These are phyloP conservation scores for Arenicola marina DNA, from an alignment of 2,888 invertebrate genomes.

Conservation along the genomic window DNA sequence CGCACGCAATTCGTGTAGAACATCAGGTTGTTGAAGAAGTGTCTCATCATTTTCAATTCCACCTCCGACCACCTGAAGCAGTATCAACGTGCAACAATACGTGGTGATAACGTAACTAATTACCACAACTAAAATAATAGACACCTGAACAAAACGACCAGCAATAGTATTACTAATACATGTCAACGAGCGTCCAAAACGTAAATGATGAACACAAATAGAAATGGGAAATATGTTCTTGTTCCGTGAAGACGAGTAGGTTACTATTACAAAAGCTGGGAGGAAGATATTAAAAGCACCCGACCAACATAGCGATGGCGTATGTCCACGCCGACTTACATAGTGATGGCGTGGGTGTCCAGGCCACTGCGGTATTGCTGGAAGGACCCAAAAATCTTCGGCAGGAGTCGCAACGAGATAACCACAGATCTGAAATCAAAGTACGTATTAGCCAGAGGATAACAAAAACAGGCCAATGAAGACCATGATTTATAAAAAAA, in stretches of 20 bases:
- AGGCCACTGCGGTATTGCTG: conserved; percentile 75
- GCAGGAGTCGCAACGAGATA: conserved; percentile 83
- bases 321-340: conserved; percentile 61
- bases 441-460: neutral
- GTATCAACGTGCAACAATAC: too few relatives aligned
- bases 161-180: too few relatives aligned
- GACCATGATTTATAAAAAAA: neutral
- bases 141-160: too few relatives aligned
- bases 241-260: too few relatives aligned
- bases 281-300: too few relatives aligned
- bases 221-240: too few relatives aligned
- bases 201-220: too few relatives aligned
- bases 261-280: too few relatives aligned
- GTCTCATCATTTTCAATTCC: conserved; percentile 89
- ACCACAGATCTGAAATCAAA: conserved; percentile 81
- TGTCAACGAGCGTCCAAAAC: too few relatives aligned
- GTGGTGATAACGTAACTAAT: too few relatives aligned
- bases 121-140: too few relatives aligned
- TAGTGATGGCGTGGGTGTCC: conserved; percentile 84
- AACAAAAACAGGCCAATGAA: neutral
- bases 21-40: conserved; percentile 86
- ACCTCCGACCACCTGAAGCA: conserved; percentile 85
- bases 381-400: conserved; percentile 88
- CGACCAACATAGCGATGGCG: too few relatives aligned
- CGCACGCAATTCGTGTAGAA: conserved; percentile 66